Evolutionary conservation across 2,113 vertebrate genomes (phyloP).

Genomic region (Hassar affinis): DNA sequence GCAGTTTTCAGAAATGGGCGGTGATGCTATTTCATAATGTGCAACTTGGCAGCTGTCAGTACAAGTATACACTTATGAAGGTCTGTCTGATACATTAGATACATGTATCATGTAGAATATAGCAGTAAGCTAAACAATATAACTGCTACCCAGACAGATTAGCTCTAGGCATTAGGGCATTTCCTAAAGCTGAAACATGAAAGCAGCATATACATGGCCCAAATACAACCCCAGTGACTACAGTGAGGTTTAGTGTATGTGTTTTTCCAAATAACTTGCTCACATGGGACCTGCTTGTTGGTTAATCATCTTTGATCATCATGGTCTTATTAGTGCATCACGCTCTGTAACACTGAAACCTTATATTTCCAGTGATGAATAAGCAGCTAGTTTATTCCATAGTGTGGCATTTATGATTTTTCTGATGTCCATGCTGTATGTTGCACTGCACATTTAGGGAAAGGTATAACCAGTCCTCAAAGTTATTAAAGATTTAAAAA

Average conservation of each 20-base stretch:
- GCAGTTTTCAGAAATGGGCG: background rate
- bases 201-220: background rate
- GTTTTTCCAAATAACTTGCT: background rate
- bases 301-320: background rate
- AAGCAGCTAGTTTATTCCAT: background rate
- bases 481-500: background rate
- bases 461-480: background rate
- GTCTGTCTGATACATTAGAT: background rate
- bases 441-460: background rate
- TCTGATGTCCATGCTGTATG: background rate
- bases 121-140: too few relatives aligned
- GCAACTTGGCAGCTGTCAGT: background rate
- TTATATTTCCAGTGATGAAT: background rate
- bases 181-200: background rate
- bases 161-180: background rate
- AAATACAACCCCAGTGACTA: background rate
- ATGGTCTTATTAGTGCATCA: too few relatives aligned
- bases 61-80: background rate
- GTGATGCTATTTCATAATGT: background rate
- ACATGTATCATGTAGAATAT: background rate
- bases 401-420: background rate
- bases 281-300: background rate
- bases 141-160: background rate
- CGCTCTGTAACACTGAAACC: background rate
- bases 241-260: background rate